Evolutionary conservation across 2,113 vertebrate genomes (phyloP).

Genomic region (Proterorhinus semilunaris): DNA sequence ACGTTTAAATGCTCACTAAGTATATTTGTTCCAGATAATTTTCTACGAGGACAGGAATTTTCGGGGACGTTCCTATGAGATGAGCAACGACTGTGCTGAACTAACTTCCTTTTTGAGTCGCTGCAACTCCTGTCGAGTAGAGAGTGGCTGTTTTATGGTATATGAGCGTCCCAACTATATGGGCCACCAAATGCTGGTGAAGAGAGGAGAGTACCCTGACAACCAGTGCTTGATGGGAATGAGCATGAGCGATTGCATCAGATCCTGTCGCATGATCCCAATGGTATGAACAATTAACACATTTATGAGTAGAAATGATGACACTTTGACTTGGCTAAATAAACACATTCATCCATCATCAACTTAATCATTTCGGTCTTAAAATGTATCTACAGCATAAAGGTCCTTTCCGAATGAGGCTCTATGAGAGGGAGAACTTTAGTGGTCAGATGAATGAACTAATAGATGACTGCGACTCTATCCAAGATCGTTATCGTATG

Average conservation of each 20-base stretch:
- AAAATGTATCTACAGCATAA: constrained; percentile 57
- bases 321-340: no score
- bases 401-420: constrained; percentile 70
- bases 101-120: constrained; percentile 62
- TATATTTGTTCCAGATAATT: constrained; percentile 49
- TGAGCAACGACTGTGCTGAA: constrained; percentile 66
- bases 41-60: constrained; percentile 75
- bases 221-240: constrained; percentile 70
- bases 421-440: constrained; percentile 76
- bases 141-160: constrained; percentile 71
- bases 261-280: constrained; percentile 75
- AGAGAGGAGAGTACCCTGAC: constrained; percentile 73
- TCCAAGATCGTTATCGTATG: constrained; percentile 63
- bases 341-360: no score
- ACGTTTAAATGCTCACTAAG: neutral
- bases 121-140: constrained; percentile 67
- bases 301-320: no score
- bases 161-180: constrained; percentile 55
- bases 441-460: constrained; percentile 71
- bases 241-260: constrained; percentile 69
- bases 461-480: constrained; percentile 68
- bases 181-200: constrained; percentile 67
- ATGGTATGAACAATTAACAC: constrained; percentile 45
- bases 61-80: constrained; percentile 67
- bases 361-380: neutral